phyloP scores from a whole-genome alignment of 2,888 invertebrate genomes.

The Neocrepidodera transversa region DNA sequence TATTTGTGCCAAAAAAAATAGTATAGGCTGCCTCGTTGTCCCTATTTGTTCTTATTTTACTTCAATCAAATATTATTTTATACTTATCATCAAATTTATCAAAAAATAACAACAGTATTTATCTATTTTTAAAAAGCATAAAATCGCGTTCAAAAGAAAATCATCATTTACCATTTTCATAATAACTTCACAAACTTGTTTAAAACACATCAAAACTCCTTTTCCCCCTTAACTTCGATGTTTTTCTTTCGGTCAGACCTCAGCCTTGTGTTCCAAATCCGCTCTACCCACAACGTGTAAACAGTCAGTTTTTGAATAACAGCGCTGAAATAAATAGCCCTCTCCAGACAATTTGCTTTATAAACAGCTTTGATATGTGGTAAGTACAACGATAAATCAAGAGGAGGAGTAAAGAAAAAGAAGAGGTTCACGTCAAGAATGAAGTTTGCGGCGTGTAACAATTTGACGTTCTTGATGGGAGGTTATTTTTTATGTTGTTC shows the following conservation, averaged over 20 bases:
- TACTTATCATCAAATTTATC: too few species aligned
- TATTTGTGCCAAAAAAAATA: too few species aligned
- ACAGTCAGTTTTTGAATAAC: slow-evolving; percentile 31
- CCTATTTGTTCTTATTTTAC: too few species aligned
- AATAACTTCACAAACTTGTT: slow-evolving; percentile 16
- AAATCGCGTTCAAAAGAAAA: too few species aligned
- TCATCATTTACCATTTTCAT: too few species aligned
- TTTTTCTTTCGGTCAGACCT: slow-evolving; percentile 9
- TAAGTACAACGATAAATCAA: slow-evolving; percentile 38
- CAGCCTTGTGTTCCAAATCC: slow-evolving; percentile 15
- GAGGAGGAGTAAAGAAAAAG: slow-evolving; percentile 26
- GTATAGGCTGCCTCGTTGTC: too few species aligned
- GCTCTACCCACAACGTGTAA: slow-evolving; percentile 23
- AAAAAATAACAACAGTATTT: too few species aligned
- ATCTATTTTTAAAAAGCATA: too few species aligned
- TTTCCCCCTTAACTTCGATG: slow-evolving; percentile 12
- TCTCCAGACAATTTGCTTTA: slow-evolving; percentile 30
- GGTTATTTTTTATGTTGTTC: slow-evolving; percentile 32
- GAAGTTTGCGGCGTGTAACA: slow-evolving; percentile 33
- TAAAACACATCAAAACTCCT: slow-evolving; percentile 8
- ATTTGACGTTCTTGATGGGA: slow-evolving; percentile 34
- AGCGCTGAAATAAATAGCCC: slow-evolving; percentile 32
- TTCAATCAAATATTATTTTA: too few species aligned
- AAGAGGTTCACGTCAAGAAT: slow-evolving; percentile 27
- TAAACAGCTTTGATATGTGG: slow-evolving; percentile 38